phyloP scores from a whole-genome alignment of 2,888 invertebrate genomes.

The Seira musarum region DNA sequence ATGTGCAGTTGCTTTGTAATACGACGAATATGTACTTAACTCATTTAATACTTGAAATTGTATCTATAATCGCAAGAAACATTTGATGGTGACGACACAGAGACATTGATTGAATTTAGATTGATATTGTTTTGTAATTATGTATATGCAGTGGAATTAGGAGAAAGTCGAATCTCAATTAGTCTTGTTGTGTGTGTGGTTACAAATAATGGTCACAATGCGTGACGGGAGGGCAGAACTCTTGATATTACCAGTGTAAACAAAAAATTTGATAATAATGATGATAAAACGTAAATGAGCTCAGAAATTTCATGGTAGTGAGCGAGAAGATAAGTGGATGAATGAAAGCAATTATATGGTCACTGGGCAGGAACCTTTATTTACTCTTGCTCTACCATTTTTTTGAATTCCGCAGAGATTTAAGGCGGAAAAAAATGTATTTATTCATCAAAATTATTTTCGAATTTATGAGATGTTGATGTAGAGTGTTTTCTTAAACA shows the following conservation, averaged over 20 bases:
- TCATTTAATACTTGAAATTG: neutral
- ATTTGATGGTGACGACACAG: neutral
- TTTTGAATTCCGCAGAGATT: too few species aligned
- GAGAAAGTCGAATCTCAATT: slow-evolving; percentile 1
- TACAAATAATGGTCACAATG: neutral
- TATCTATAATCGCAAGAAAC: neutral
- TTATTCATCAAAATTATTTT: neutral
- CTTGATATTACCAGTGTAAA: neutral
- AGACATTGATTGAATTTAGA: neutral
- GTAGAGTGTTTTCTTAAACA: neutral
- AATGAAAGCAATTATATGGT: neutral
- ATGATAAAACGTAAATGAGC: neutral
- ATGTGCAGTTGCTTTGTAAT: too few species aligned
- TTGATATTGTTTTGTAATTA: neutral
- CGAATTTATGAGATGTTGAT: neutral
- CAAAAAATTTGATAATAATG: neutral
- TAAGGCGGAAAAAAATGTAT: neutral
- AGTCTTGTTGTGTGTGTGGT: slow-evolving; percentile 4
- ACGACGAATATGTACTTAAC: neutral
- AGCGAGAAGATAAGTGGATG: neutral
- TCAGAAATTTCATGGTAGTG: neutral
- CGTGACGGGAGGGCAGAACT: slow-evolving; percentile 1
- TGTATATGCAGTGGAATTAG: neutral
- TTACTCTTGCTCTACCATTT: too few species aligned
- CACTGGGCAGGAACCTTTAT: neutral